Evolutionary conservation across 2,113 vertebrate genomes (phyloP).

Genomic region (zebrafish (Danio rerio)): DNA sequence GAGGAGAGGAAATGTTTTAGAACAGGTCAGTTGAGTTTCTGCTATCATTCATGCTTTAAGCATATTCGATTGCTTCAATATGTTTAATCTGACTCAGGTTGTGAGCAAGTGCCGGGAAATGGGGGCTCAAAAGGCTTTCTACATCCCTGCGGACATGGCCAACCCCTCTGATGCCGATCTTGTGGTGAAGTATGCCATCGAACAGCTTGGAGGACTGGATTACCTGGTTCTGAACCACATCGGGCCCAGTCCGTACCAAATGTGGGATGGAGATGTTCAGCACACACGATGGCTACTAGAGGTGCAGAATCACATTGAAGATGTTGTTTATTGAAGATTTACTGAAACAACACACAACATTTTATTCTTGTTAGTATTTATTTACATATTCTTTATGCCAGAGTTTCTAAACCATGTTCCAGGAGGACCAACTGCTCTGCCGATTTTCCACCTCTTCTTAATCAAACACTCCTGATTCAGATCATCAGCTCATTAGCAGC

Average conservation of each 20-base stretch:
- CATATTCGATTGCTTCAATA: background rate
- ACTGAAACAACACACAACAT: no score
- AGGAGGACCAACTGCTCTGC: no score
- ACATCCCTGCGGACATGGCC: slow-evolving; percentile 84
- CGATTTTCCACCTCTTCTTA: no score
- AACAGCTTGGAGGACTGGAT: slow-evolving; percentile 85
- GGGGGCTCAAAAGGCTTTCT: slow-evolving; percentile 80
- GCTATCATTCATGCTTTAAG: background rate
- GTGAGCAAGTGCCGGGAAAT: slow-evolving; percentile 80
- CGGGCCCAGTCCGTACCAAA: slow-evolving; percentile 70
- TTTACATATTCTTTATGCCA: no score
- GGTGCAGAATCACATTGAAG: slow-evolving; percentile 66
- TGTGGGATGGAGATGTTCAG: slow-evolving; percentile 80
- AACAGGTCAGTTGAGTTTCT: slow-evolving; percentile 74
- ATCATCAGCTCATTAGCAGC: no score
- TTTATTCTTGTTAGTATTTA: no score
- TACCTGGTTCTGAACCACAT: slow-evolving; percentile 87
- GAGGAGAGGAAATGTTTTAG: slow-evolving; percentile 78
- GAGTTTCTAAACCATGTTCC: no score
- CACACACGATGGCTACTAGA: slow-evolving; percentile 81
- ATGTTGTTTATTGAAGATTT: slow-evolving; percentile 13
- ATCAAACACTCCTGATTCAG: no score
- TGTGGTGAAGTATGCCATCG: slow-evolving; percentile 80
- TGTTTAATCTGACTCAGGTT: slow-evolving; percentile 74
- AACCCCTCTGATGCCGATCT: slow-evolving; percentile 74